Conservation (phyloP, 2,113 vertebrate species). For the Gasterosteus aculeatus region DNA sequence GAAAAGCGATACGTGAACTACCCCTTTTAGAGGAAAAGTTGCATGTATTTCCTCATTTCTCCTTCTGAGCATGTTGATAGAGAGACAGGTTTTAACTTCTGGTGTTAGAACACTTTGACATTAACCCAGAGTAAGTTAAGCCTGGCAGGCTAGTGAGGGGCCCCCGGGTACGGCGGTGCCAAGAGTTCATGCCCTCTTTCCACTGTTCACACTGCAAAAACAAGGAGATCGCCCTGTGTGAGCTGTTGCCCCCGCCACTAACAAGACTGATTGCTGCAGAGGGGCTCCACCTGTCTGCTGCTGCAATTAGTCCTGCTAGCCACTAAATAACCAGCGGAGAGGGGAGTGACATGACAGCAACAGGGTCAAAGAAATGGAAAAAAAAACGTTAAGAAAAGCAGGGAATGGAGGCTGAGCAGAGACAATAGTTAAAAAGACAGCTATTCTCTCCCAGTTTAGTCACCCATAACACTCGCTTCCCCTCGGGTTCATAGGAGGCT, state of each 20-base stretch:
- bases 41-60: background rate
- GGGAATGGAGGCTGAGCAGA: conserved; percentile 3
- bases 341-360: conserved; percentile 11
- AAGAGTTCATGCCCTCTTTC: conserved; percentile 85
- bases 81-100: conserved; percentile 20
- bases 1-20: background rate
- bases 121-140: conserved; percentile 45
- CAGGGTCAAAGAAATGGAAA: conserved; percentile 14
- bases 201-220: conserved; percentile 87
- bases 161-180: conserved; percentile 63
- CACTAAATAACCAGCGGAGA: conserved; percentile 78
- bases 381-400: conserved; percentile 36
- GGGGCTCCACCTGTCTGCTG: conserved; percentile 85
- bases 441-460: background rate
- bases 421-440: background rate
- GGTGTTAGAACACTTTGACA: conserved; percentile 17
- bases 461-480: conserved; percentile 31
- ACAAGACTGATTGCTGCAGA: conserved; percentile 88
- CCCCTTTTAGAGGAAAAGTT: background rate
- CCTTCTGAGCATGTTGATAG: background rate
- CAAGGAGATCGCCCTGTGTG: conserved; percentile 82
- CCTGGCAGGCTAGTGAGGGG: conserved; percentile 33
- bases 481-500: conserved; percentile 53
- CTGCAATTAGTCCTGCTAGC: conserved; percentile 86
- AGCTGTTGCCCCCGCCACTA: conserved; percentile 71